Base-by-base conservation (phyloP, 2,113 vertebrate species). In the Coregonus clupeaformis region DNA sequence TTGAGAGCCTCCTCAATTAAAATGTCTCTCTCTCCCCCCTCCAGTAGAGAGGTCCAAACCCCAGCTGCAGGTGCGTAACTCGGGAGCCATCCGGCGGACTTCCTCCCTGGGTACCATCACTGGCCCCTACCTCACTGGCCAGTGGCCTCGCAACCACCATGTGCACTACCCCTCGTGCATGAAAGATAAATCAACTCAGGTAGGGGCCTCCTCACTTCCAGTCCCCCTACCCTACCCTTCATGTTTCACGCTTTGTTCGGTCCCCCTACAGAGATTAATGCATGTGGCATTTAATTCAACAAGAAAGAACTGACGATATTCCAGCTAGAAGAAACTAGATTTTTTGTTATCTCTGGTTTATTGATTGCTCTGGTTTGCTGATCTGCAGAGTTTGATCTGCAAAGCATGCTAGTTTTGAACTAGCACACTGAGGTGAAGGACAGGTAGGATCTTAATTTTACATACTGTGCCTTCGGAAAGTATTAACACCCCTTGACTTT, bases 171-270 rank as follows among this genome's bases (percentile, higher is more conserved):
- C 94, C 74, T 96, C 92, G 82, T 97, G 95, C 91, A 95, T 96
- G 94, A 98, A 95, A 92, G 96, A 97, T 88, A 96, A 96, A 91
- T 92, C 95, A 82, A 96, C 96, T 84, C 96, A 97, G 96, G 96
- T 98, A 94, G 75, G 76, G 42, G 11, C 22, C 30, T 4, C 47
- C 4, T 30, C 32, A 42, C 71, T 25, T 4, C 22, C 45, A 47
- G 45, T 25, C 49, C 47, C 63, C 20, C 25, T 18, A 45, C 42
- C 9, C 42, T 45, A 52, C 49, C 49, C 49, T 52, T 14, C 9
- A 25, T 32, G 22, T 70, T 45, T n/a, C 64, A 14, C 24, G n/a
- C 13, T 69, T 29, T 9, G 29, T n/a, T 11, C 0, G 2, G 2
- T n/a, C 5, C 29, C 65, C 30, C 62, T 30, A 20, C 47, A 63